Percentiles rank a stretch among this genome's conserved stretches.
Evolutionary conservation across 2,888 invertebrate species (phyloP).

Genomic region (Platycheirus albimanus): DNA sequence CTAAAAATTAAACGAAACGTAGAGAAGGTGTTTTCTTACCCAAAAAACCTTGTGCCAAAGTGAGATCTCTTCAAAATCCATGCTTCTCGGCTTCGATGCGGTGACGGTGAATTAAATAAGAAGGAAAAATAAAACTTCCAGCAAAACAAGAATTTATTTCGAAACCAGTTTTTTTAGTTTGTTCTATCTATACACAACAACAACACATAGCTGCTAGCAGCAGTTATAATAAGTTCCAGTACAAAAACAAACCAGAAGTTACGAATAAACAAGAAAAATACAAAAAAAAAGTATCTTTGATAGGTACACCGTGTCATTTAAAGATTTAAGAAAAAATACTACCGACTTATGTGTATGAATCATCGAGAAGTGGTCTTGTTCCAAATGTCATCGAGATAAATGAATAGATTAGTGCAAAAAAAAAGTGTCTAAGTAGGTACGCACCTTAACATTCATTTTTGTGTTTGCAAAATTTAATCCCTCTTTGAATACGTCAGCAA

Average conservation of each 20-base stretch:
- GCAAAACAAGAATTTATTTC: slow-evolving; percentile 59
- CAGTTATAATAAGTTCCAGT: slow-evolving; percentile 11
- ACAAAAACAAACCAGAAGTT: slow-evolving; percentile 62
- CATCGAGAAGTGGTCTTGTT: neutral
- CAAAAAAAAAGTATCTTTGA: slow-evolving; percentile 16
- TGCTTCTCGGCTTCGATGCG: slow-evolving; percentile 2
- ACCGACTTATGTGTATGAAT: slow-evolving; percentile 23
- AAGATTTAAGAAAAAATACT: slow-evolving; percentile 18
- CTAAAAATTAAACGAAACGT: neutral
- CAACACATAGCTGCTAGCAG: neutral
- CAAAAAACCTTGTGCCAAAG: slow-evolving; percentile 16
- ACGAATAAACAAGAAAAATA: slow-evolving; percentile 52
- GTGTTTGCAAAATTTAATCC: slow-evolving; percentile 5
- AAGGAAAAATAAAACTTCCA: slow-evolving; percentile 11
- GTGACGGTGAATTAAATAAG: slow-evolving; percentile 21
- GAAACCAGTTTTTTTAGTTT: slow-evolving; percentile 64
- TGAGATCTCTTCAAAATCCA: neutral
- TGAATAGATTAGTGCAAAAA: neutral
- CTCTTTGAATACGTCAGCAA: slow-evolving; percentile 3
- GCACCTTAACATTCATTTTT: too few relatives aligned
- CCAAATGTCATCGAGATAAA: neutral
- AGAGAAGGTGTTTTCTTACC: slow-evolving; percentile 1
- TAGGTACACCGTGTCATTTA: slow-evolving; percentile 36
- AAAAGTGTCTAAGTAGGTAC: neutral
- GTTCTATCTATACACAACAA: slow-evolving; percentile 29